These are phyloP conservation scores for Pinna nobilis DNA, from an alignment of 1,140 invertebrate species.

Conservation along the genomic window DNA sequence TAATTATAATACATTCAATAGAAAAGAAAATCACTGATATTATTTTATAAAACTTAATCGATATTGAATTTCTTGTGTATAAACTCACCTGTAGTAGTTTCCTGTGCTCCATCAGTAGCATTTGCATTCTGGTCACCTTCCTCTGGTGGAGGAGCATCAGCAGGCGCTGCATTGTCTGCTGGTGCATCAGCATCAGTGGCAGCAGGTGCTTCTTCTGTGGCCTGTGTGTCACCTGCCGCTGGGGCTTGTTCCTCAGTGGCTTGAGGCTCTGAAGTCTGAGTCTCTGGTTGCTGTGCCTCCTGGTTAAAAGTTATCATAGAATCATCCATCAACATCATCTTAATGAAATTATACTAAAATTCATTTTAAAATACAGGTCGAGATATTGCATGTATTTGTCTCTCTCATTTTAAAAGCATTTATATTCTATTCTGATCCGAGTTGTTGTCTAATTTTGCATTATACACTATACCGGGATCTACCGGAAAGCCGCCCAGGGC, in stretches of 20 bases:
- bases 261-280: slow-evolving; percentile 22
- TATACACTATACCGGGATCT: no score
- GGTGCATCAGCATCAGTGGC: slow-evolving; percentile 34
- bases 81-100: slow-evolving; percentile 14
- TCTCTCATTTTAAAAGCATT: no score
- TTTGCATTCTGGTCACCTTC: slow-evolving; percentile 35
- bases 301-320: no score
- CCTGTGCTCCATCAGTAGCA: slow-evolving; percentile 22
- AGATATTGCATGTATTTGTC: no score
- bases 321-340: no score
- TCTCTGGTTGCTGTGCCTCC: neutral
- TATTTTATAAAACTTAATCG: neutral
- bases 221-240: slow-evolving; percentile 2
- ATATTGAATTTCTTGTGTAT: no score
- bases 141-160: slow-evolving; percentile 22
- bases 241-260: neutral
- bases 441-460: no score
- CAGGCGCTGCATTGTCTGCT: slow-evolving; percentile 30
- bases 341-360: no score
- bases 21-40: neutral
- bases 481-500: no score
- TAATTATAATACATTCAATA: no score
- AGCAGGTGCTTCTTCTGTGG: slow-evolving; percentile 29
- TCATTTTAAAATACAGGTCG: no score
- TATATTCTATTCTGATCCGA: no score